Base-by-base conservation (phyloP, 2,113 vertebrate genomes). In the Thunnus thynnus region DNA sequence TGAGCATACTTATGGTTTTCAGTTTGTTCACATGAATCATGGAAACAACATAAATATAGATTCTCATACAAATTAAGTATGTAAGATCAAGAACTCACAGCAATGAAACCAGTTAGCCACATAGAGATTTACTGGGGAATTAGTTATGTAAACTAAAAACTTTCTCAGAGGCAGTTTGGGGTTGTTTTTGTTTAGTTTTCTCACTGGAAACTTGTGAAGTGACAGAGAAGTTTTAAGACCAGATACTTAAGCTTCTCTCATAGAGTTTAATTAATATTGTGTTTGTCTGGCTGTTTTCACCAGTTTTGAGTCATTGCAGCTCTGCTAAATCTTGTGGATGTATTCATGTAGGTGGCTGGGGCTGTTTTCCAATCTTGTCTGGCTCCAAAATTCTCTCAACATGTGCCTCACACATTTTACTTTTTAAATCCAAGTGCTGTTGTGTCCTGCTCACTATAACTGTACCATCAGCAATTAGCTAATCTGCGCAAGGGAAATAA, bases 361-460 rank as follows among this genome's bases (percentile, higher is more conserved):
- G 55, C 51, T 72, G 55, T 82, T 90, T 90, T 82, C 68, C 75
- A 63, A 55, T 75, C 20, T 56, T 41, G 4, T 76, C 57, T 80
- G 80, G 65, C 76, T 85, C 52, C 14, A 20, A 41, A 67, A 69
- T 76, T 77, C 32, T 72, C 80, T 78, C 86, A 79, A 89, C 92
- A 93, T 93, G 88, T 92, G 92, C 81, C 54, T 82, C 79, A 76
- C 92, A 95, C 87, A 89, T 93, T 94, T 91, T 48, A 63, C 72
- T 84, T 81, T 82, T 51, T 44, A 22, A 79, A 78, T 70, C 78
- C 57, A 75, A 83, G 62, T 72, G 82, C 67, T 48, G 62, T 48
- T 78, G 46, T 81, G 73, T 89, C 73, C 87, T 87, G 72, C 63
- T 76, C 78, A 75, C 72, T 83, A 68, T 79, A 88, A 90, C 70